These are phyloP conservation scores for Heliconius charithonia DNA, from an alignment of 2,888 invertebrate species.

Conservation along the genomic window DNA sequence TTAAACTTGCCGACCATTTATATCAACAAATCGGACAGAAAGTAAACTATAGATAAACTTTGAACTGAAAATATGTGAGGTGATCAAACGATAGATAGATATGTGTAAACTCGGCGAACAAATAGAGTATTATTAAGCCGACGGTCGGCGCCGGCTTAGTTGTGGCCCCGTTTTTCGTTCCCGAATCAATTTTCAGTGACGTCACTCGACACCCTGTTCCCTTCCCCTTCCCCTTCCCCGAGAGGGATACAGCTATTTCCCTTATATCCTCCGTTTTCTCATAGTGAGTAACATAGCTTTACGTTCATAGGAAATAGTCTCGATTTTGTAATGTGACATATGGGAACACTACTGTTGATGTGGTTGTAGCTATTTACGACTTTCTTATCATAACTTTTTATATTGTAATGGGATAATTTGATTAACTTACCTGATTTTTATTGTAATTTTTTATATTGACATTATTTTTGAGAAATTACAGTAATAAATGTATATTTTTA, in stretches of 20 bases:
- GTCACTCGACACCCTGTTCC: conserved; percentile 61
- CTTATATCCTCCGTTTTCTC: conserved; percentile 65
- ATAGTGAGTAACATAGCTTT: conserved; percentile 48
- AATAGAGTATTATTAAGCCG: conserved; percentile 34
- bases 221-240: conserved; percentile 52
- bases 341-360: conserved; percentile 18
- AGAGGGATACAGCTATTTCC: conserved; percentile 71
- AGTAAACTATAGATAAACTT: conserved; percentile 27
- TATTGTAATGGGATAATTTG: neutral
- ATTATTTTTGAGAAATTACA: neutral
- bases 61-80: conserved; percentile 30
- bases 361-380: neutral
- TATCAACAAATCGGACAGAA: conserved; percentile 19
- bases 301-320: conserved; percentile 43
- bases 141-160: conserved; percentile 65
- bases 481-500: no score
- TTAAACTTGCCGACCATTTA: conserved; percentile 12
- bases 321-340: no score
- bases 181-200: conserved; percentile 80
- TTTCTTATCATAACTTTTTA: no score
- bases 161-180: conserved; percentile 77
- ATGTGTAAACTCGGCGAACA: conserved; percentile 26
- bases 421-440: neutral
- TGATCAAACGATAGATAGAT: conserved; percentile 31
- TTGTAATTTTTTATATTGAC: neutral